Evolutionary conservation across 2,797 vertebrate genomes (phyloP).

Genomic region (Xenentodon cancila): DNA sequence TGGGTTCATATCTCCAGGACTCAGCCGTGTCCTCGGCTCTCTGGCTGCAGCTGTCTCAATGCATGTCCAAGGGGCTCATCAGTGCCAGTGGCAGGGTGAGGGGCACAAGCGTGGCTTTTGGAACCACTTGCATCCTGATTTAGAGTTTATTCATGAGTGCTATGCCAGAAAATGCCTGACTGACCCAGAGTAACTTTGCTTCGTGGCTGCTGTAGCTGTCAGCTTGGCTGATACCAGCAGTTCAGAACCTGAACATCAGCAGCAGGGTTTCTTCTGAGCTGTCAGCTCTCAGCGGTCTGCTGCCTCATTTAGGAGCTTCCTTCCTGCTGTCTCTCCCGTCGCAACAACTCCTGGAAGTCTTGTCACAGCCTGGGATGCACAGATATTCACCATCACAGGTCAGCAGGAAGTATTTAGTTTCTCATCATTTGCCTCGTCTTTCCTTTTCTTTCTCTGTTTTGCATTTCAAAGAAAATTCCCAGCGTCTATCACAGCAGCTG

Average conservation of each 20-base stretch:
- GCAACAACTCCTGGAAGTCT: constrained; percentile 80
- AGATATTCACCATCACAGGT: constrained; percentile 87
- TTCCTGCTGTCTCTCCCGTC: constrained; percentile 84
- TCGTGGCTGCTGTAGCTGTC: constrained; percentile 78
- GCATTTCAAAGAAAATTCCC: neutral
- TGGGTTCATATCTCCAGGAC: constrained; percentile 80
- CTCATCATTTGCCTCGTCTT: neutral
- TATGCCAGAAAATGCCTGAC: constrained; percentile 10
- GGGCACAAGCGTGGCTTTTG: neutral
- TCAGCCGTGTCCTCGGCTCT: constrained; percentile 75
- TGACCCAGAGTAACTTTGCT: constrained; percentile 25
- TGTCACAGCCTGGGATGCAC: constrained; percentile 78
- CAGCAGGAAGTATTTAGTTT: constrained; percentile 19
- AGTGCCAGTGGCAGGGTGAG: constrained; percentile 84
- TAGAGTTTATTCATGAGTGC: neutral
- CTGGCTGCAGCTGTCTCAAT: constrained; percentile 85
- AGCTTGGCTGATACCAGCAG: constrained; percentile 81
- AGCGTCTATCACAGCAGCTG: neutral
- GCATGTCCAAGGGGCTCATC: constrained; percentile 85
- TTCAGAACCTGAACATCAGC: constrained; percentile 80
- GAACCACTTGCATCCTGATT: neutral
- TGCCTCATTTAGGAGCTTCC: constrained; percentile 85
- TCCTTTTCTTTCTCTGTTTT: neutral
- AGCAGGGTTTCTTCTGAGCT: constrained; percentile 73
- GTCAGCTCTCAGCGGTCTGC: constrained; percentile 77